Evolutionary conservation across 2,113 vertebrate species (phyloP), one percentile per base, ranked within the genome.

Genomic region (Entelurus aequoreus): DNA sequence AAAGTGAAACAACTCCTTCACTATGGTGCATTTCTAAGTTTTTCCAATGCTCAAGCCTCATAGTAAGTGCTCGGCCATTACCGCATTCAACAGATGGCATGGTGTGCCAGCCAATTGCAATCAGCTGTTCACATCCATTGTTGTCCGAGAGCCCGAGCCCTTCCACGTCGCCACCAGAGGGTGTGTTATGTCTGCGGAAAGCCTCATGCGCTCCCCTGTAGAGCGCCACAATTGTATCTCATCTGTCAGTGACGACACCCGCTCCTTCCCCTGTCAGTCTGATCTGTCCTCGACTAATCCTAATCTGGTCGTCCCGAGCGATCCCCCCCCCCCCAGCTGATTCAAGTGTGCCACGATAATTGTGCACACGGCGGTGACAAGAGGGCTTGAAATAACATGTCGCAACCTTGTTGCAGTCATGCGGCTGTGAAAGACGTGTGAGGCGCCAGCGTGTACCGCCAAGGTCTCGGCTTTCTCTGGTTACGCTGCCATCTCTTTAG

Each of bases 401-500:
- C 55, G 16, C 48, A 60, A 75, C 68, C 66, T 79, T 16, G 65
- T 58, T 59, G 61, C 76, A 63, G 69, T 54, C 28, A 8, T 48
- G 40, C 48, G 51, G 42, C 60, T 57, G 57, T 46, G 44, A 50
- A 65, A 63, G 63, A 74, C 52, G 77, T 60, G 78, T 62, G 64
- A 78, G 86, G 84, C 81, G 84, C 86, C 85, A 88, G 80, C 55
- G 28, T 81, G 69, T 67, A 79, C 75, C 28, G 67, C 84, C 86
- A 84, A 78, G 85, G 81, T 82, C 84, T 82, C 63, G 62, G 74
- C 82, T 86, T 81, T 88, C 87, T 88, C 86, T 83, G 72, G 80
- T 86, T 87, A 81, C 85, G 72, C 85, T 88, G 86, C 77, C 76
- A 74, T 82, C 80, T 83, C 71, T 85, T 82, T 80, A 76, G 79